Evolutionary conservation across 2,113 vertebrate genomes (phyloP).

Genomic region (Bathybates hornii): DNA sequence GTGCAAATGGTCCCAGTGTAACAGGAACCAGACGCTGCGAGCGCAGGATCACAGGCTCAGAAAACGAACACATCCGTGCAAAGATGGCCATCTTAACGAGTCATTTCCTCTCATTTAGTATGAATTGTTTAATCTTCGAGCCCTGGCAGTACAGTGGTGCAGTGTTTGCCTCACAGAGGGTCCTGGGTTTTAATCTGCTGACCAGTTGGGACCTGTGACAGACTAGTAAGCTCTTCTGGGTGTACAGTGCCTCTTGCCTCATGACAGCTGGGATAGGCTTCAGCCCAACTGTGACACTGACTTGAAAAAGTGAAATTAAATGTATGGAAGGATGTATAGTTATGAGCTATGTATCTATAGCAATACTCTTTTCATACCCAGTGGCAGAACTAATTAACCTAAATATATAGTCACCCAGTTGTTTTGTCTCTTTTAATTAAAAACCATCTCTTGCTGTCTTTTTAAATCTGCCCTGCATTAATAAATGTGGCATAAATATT

Average conservation of each 20-base stretch:
- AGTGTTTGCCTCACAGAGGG: not conserved
- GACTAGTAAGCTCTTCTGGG: fast-evolving
- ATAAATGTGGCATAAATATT: not conserved
- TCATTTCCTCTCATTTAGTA: not conserved
- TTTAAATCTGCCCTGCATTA: not conserved
- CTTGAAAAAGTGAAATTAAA: not conserved
- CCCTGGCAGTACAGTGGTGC: not conserved
- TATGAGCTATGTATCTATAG: fast-evolving
- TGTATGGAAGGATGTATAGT: not conserved
- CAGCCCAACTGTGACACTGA: not conserved
- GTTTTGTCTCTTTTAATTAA: not conserved
- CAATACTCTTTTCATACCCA: fast-evolving
- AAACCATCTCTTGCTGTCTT: not conserved
- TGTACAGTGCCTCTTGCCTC: not conserved
- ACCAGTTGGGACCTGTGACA: not conserved
- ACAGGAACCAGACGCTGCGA: slow-evolving; percentile 8
- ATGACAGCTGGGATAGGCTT: not conserved
- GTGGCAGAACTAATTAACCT: not conserved
- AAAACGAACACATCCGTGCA: not conserved
- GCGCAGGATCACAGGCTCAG: not conserved
- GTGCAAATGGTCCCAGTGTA: not conserved
- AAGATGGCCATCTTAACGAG: not conserved
- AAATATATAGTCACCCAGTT: not conserved
- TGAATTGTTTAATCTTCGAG: not conserved
- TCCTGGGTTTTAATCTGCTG: not conserved